phyloP scores from a whole-genome alignment of 92 coral and sea anemone species.

The Bergia puertoricense region DNA sequence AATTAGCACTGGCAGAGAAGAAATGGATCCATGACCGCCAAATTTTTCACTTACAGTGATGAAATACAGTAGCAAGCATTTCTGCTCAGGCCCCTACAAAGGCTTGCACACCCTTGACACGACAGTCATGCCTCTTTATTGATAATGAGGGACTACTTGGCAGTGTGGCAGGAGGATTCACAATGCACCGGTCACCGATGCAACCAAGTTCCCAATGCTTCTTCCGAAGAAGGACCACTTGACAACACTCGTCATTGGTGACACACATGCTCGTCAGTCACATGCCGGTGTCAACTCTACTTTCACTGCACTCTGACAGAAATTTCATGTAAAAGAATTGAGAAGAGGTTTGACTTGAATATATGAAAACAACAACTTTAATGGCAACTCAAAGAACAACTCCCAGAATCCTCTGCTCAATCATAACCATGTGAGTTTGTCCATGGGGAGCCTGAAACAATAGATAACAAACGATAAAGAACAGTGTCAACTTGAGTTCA shows the following conservation, averaged over 20 bases:
- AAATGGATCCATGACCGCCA: slow-evolving; percentile 49
- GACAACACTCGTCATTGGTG: slow-evolving; percentile 45
- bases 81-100: slow-evolving; percentile 16
- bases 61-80: slow-evolving; percentile 22
- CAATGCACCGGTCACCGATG: slow-evolving; percentile 44
- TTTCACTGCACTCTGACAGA: slow-evolving; percentile 54
- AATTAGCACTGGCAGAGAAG: slow-evolving; percentile 41
- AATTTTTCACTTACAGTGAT: neutral
- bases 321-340: too few species aligned
- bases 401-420: too few species aligned
- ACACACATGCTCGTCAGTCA: slow-evolving; percentile 46
- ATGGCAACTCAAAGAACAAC: too few species aligned
- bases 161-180: slow-evolving; percentile 62
- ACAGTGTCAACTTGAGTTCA: too few species aligned
- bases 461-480: too few species aligned
- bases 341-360: too few species aligned
- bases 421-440: too few species aligned
- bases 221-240: slow-evolving; percentile 46
- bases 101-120: slow-evolving; percentile 22
- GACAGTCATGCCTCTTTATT: slow-evolving; percentile 49
- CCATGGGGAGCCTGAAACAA: too few species aligned
- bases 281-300: slow-evolving; percentile 59
- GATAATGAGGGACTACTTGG: slow-evolving; percentile 47
- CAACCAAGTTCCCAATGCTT: slow-evolving; percentile 52
- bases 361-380: too few species aligned